phyloP scores from a whole-genome alignment of 2,113 vertebrate species.

The Balaenoptera acutorostrata region DNA sequence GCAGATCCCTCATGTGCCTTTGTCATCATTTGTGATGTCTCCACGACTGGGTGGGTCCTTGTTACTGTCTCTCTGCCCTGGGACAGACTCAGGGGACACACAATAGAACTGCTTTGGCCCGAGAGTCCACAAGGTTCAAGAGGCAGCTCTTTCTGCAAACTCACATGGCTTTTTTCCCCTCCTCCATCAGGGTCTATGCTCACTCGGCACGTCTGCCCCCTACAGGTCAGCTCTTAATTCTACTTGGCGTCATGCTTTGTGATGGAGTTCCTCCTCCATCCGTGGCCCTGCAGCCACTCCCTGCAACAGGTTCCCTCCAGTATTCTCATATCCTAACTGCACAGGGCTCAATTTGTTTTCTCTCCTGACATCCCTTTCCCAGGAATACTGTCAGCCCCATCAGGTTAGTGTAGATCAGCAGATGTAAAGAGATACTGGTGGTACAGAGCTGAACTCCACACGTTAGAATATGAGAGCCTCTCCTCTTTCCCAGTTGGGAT shows the following conservation, averaged over 20 bases:
- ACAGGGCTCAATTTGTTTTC: not conserved
- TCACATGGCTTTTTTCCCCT: not conserved
- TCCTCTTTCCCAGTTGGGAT: not conserved
- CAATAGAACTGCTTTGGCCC: not conserved
- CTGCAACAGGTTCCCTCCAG: not conserved
- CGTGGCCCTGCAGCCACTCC: accelerated
- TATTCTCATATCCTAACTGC: not conserved
- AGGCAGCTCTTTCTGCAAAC: not conserved
- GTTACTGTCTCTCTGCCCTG: not conserved
- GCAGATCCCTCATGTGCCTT: not conserved
- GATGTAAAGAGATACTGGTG: not conserved
- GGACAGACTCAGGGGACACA: not conserved
- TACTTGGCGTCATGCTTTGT: not conserved
- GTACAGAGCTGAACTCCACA: not conserved
- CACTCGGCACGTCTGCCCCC: not conserved
- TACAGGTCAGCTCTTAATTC: not conserved
- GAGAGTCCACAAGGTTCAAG: not conserved
- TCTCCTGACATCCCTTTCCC: not conserved
- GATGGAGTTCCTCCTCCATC: not conserved
- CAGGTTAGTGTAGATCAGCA: not conserved
- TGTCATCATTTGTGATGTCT: not conserved
- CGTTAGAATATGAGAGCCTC: not conserved
- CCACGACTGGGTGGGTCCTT: not conserved
- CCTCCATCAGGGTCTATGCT: not conserved
- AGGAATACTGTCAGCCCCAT: not conserved